Base-by-base conservation (phyloP, 2,888 invertebrate species). In the Metacarcinus magister region DNA sequence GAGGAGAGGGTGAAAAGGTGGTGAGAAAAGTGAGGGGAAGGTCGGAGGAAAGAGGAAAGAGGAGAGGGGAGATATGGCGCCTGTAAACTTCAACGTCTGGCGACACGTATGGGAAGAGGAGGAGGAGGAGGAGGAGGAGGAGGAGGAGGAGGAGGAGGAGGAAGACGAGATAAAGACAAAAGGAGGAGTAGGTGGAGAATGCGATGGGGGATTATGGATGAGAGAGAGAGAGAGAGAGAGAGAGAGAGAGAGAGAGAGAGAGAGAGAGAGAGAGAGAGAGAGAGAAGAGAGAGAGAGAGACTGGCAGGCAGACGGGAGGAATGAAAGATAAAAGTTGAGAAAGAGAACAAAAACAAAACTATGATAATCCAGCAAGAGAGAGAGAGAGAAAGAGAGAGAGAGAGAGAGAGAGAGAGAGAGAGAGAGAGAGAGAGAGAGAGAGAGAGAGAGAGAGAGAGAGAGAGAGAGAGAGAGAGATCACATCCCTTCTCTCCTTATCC, bases 21-120 rank as follows among this genome's bases (percentile, higher is more conserved):
- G 67, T n/a, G 67, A n/a, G 67, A n/a, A 67, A 67, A 67, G n/a
- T 54, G 54, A 54, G n/a, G n/a, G 67, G 67, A 67, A 67, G 67
- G n/a, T 54, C 54, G 67, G 54, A 54, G 54, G 54, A 54, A 54
- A n/a, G 67, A n/a, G 67, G 67, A n/a, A 19, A n/a, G 67, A 7
- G 67, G n/a, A n/a, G 67, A 2, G n/a, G 67, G 67, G n/a, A n/a
- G 19, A 67, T 23, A 67, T 67, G 67, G 67, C 67, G 67, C n/a
- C 67, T 67, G 67, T 67, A 67, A 67, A 67, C n/a, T 67, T 67
- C n/a, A 67, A n/a, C n/a, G 67, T 67, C 23, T 67, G 67, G 67
- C 67, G 67, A 67, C 67, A 67, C 67, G 67, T 67, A 67, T 67
- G 19, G 67, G 5, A 19, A 67, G 67, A n/a, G 67, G 67, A 67